Conservation (phyloP, 2,888 invertebrate genomes). For the Drosophila peninsularis region DNA sequence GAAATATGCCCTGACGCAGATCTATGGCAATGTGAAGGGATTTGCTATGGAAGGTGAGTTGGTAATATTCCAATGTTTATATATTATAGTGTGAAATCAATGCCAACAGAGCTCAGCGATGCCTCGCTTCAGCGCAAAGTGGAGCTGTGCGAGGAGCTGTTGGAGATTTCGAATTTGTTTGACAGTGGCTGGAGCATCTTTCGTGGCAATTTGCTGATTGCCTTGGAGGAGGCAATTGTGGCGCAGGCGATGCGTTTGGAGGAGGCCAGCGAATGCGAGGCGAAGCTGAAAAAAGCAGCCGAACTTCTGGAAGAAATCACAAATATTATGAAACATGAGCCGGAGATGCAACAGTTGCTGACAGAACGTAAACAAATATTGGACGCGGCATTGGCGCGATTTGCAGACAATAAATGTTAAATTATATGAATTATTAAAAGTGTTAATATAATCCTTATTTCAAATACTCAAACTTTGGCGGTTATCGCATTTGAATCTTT, state of each 20-base stretch:
- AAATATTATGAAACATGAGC: conserved; percentile 87
- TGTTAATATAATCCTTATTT: not conserved
- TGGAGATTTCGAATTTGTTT: conserved; percentile 87
- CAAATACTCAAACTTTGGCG: not conserved
- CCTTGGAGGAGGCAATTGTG: conserved; percentile 88
- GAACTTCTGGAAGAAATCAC: conserved; percentile 87
- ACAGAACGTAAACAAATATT: conserved; percentile 86
- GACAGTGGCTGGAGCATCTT: conserved; percentile 89
- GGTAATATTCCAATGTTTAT: not conserved
- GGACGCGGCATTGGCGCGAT: conserved; percentile 74
- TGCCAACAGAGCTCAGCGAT: conserved; percentile 86
- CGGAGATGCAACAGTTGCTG: conserved; percentile 86
- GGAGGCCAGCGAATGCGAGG: conserved; percentile 85
- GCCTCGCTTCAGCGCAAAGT: conserved; percentile 87
- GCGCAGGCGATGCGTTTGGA: conserved; percentile 86
- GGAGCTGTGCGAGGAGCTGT: conserved; percentile 88
- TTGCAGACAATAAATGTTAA: conserved; percentile 6
- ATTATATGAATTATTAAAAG: no score
- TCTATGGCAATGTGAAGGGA: conserved; percentile 88
- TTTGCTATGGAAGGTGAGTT: conserved; percentile 86
- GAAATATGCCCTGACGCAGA: conserved; percentile 89
- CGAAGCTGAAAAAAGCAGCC: conserved; percentile 86
- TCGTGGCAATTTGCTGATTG: conserved; percentile 88
- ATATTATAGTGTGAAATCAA: not conserved
- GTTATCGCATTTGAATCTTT: not conserved